Base-by-base conservation (phyloP, 2,888 invertebrate genomes). In the Trissonchulus latispiculum region DNA sequence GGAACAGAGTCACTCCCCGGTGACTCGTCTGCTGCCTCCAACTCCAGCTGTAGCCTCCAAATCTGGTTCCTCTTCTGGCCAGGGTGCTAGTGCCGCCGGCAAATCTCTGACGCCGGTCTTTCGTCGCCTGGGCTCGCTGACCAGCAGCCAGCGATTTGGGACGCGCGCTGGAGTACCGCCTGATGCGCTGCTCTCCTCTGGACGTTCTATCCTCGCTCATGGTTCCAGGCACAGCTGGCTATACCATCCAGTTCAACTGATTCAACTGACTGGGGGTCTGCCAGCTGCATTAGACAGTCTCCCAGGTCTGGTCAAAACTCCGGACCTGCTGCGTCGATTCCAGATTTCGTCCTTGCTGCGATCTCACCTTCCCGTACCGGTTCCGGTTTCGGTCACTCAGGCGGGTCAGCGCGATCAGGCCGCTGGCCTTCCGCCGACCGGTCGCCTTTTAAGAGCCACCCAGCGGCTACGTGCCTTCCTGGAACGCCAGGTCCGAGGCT, bases 1-100 rank as follows among this genome's bases (percentile, higher is more conserved):
- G 84, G 83, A 76, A 83, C 83, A 0, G 83, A 81, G 28, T 84
- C 81, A 81, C 36, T 79, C 80, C 72, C 83, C 83, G 1, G 76
- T 80, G 32, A 83, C 83, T 3, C 76, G 83, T 61, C 79, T 83
- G 31, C 79, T 83, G 48, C 48, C 48, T 23, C 8, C 48, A 15
- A 8, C 48, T 23, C 8, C 8, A 15, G 48, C 48, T 8, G 23
- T 23, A 8, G 8, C 8, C 48, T 48, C 48, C 8, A 8, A 23
- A 48, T 23, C 23, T 23, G 8, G 8, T 23, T 15, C 8, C 48
- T 48, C 48, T 15, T n/a, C n/a, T n/a, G n/a, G n/a, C n/a, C n/a
- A n/a, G n/a, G n/a, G n/a, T n/a, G n/a, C n/a, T n/a, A n/a, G n/a
- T n/a, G n/a, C n/a, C n/a, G n/a, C n/a, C n/a, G n/a, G n/a, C n/a